These are phyloP conservation scores for Uromys caudimaculatus DNA, from an alignment of 2,797 vertebrate genomes.

Conservation along the genomic window DNA sequence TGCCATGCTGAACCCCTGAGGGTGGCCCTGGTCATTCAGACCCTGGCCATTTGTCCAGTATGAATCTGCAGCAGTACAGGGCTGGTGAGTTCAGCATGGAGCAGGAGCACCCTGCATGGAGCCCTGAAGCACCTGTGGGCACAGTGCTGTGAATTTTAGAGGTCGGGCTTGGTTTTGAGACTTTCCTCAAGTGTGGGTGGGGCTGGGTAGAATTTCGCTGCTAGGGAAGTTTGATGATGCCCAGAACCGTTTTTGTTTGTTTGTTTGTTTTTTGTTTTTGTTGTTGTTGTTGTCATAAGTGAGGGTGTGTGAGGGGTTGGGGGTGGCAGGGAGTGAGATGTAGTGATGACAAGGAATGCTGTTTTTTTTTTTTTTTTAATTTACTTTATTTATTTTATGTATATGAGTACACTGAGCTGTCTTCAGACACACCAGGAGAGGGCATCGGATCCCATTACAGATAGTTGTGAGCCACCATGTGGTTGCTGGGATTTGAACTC, in stretches of 20 bases:
- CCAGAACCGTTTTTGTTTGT: background rate
- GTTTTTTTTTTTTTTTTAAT: no score
- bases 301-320: background rate
- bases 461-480: no score
- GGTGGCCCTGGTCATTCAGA: background rate
- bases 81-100: background rate
- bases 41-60: background rate
- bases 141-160: background rate
- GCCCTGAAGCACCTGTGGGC: background rate
- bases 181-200: background rate
- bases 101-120: background rate
- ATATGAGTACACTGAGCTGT: no score
- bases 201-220: background rate
- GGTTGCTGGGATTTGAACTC: no score
- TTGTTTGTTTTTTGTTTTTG: no score
- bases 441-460: no score
- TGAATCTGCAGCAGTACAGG: background rate
- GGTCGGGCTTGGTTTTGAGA: background rate
- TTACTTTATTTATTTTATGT: no score
- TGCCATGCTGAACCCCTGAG: background rate
- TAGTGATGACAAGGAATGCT: background rate
- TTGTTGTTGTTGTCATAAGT: background rate
- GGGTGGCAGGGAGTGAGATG: background rate
- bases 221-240: background rate
- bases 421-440: no score